Evolutionary conservation across 2,888 invertebrate genomes (phyloP).

Genomic region (Acanthosepion esculentum): DNA sequence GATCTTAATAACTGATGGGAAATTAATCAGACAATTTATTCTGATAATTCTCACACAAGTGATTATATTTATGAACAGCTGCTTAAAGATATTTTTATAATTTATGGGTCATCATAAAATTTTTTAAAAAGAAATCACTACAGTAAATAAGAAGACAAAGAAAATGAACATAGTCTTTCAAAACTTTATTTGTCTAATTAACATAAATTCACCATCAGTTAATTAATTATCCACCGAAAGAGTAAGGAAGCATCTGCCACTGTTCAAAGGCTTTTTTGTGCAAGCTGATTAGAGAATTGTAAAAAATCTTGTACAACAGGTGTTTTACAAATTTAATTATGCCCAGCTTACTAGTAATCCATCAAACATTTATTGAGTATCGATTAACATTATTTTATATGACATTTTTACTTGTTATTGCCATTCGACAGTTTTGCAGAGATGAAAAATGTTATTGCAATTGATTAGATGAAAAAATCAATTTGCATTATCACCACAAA

Average conservation of each 20-base stretch:
- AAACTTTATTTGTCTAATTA: not conserved
- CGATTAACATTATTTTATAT: not conserved
- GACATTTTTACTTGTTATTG: not conserved
- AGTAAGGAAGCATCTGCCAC: not conserved
- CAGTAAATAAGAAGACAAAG: too few relatives aligned
- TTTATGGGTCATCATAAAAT: too few relatives aligned
- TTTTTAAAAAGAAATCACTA: too few relatives aligned
- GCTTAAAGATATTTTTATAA: not conserved
- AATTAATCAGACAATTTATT: too few relatives aligned
- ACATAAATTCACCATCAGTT: not conserved
- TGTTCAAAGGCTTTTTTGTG: not conserved
- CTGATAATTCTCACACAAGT: not conserved
- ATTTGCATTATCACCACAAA: not conserved
- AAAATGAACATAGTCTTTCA: not conserved
- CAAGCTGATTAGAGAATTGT: not conserved
- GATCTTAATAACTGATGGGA: too few relatives aligned
- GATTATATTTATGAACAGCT: not conserved
- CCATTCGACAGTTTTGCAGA: not conserved
- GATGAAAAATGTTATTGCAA: not conserved
- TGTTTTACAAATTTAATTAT: not conserved
- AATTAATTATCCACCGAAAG: not conserved
- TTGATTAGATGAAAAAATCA: not conserved
- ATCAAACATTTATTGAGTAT: not conserved
- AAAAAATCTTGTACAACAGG: not conserved
- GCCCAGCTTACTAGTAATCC: not conserved